Evolutionary conservation across 2,113 vertebrate species (phyloP), one percentile per base, ranked within the genome.

Genomic region (Lonchura striata): DNA sequence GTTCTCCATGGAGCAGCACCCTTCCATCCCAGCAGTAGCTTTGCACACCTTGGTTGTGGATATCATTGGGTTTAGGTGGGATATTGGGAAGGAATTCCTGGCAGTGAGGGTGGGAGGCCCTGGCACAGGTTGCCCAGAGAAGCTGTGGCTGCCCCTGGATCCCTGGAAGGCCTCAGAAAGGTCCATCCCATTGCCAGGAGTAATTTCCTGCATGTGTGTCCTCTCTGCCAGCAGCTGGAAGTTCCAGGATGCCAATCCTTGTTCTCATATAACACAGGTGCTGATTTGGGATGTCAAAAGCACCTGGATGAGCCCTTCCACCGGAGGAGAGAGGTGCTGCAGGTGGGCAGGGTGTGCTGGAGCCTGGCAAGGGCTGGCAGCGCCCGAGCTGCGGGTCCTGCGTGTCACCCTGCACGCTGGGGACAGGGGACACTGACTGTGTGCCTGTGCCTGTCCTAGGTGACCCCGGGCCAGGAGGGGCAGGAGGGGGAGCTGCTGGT

Each of bases 401-500:
- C 22, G 3, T 23, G 61, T 46, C 41, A 25, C 24, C 42, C 19
- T 35, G 30, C 56, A 14, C 7, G 9, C 47, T 15, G 41, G 46
- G 2, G 7, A 2, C 0, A 7, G n/a, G 46, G 5, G 37, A 1
- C 39, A 14, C 47, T 88, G 15, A 11, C 23, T 16, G 15, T 89
- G 28, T 88, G 6, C 22, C 76, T 89, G 28, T 88, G 6, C 22
- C 76, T 86, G 47, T 50, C 76, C 19, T 92, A 99, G 99, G 98
- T 99, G 59, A 98, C 97, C 1, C 96, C 98, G 0, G 99, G 98
- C 50, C 95, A 99, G 11, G 98, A 98, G 72, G 98, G 97, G 6
- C 99, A 98, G 53, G 99, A 99, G 65, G 99, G 99, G 17, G 99
- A 99, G 90, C 98, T 99, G 88, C 96, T 98, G 12, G 99, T 99